phyloP scores from a whole-genome alignment of 2,888 invertebrate species.

The Hydroisotoma schaefferi region DNA sequence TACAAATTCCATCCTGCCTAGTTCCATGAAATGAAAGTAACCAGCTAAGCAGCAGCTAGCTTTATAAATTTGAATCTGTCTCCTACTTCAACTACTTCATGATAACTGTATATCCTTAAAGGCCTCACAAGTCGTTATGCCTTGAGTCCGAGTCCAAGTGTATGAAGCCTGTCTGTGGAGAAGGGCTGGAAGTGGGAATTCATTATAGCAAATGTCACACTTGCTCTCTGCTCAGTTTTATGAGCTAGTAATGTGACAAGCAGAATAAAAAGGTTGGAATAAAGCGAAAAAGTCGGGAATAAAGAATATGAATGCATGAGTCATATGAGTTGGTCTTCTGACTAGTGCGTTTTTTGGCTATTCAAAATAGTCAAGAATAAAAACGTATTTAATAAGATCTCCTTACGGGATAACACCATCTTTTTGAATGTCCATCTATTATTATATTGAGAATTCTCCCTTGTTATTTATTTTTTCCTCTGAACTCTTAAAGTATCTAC shows the following conservation, averaged over 20 bases:
- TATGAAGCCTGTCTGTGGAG: too few relatives aligned
- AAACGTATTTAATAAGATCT: constrained; percentile 22
- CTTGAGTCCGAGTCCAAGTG: too few relatives aligned
- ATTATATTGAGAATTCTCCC: constrained; percentile 1
- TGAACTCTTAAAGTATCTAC: not conserved
- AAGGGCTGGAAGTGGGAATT: constrained; percentile 4
- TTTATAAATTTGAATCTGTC: too few relatives aligned
- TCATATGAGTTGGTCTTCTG: not conserved
- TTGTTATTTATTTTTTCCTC: too few relatives aligned
- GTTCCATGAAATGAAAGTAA: too few relatives aligned
- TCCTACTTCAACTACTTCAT: too few relatives aligned
- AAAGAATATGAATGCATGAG: constrained; percentile 1
- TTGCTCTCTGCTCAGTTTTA: constrained; percentile 9
- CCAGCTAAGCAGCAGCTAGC: too few relatives aligned
- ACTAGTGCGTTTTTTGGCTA: too few relatives aligned
- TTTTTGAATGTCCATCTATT: not conserved
- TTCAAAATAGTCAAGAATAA: constrained; percentile 2
- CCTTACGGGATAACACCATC: constrained; percentile 11
- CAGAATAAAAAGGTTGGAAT: too few relatives aligned
- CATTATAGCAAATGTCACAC: constrained; percentile 16
- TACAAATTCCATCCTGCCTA: too few relatives aligned
- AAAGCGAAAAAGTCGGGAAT: not conserved
- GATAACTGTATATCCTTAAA: too few relatives aligned
- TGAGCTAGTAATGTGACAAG: constrained; percentile 16
- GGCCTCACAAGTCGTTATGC: constrained; percentile 7